These are phyloP conservation scores for Sebastes ruberrimus DNA, from an alignment of 2,797 vertebrate species.

Conservation along the genomic window DNA sequence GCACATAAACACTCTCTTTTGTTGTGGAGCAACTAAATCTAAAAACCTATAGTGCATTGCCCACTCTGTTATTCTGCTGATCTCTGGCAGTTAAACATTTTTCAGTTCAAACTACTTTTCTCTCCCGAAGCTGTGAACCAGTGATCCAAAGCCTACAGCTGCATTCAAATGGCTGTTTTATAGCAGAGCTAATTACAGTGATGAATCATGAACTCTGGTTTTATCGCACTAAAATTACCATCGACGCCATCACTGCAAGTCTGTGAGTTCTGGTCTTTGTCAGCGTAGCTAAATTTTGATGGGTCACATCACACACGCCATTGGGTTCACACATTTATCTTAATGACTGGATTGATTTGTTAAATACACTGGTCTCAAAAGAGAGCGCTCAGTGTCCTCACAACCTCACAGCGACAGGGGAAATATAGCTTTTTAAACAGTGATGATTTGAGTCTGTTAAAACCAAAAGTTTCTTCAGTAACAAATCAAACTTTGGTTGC, in stretches of 20 bases:
- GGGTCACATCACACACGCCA: neutral
- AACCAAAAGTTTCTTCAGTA: neutral
- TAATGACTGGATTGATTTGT: neutral
- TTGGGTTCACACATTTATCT: neutral
- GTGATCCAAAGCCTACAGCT: slow-evolving; percentile 13
- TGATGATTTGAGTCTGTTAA: neutral
- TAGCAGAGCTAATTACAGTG: neutral
- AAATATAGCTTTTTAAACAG: neutral
- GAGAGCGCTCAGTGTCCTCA: neutral
- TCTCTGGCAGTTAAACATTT: neutral
- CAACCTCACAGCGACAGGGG: neutral
- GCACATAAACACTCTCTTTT: neutral
- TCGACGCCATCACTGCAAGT: neutral
- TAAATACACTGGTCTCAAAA: neutral
- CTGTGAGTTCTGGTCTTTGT: neutral
- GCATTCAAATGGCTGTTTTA: slow-evolving; percentile 2
- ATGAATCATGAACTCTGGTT: slow-evolving; percentile 9
- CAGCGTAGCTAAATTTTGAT: neutral
- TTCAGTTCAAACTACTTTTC: neutral
- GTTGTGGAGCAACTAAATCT: neutral
- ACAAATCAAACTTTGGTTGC: neutral
- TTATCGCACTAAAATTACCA: neutral
- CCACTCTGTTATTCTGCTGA: neutral
- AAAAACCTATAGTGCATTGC: neutral
- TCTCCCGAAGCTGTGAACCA: neutral